Conservation (phyloP, 1,140 invertebrate genomes). For the Chymomyza costata region DNA sequence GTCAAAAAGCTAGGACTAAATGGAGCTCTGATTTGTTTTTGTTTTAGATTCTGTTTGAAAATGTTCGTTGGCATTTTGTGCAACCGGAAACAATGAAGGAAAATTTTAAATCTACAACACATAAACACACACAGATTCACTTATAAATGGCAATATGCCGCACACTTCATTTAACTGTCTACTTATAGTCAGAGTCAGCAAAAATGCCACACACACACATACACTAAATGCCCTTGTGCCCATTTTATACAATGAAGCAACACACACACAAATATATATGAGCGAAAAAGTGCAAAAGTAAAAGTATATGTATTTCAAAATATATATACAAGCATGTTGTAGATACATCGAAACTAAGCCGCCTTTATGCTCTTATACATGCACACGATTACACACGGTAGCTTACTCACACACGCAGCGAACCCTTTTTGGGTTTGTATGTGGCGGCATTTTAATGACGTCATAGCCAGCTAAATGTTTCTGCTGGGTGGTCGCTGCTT, state of each 20-base stretch:
- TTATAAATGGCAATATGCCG: too few relatives aligned
- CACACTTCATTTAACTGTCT: slow-evolving; percentile 34
- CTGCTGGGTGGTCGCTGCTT: slow-evolving; percentile 15
- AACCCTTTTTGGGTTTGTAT: slow-evolving; percentile 2
- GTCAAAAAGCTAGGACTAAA: too few relatives aligned
- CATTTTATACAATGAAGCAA: slow-evolving; percentile 29
- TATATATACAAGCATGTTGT: too few relatives aligned
- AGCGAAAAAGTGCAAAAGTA: slow-evolving; percentile 34
- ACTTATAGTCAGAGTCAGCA: slow-evolving; percentile 26
- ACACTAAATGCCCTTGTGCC: slow-evolving; percentile 58
- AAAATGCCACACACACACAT: slow-evolving; percentile 43
- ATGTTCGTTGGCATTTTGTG: too few relatives aligned
- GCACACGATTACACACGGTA: slow-evolving; percentile 3
- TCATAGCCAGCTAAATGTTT: slow-evolving; percentile 38
- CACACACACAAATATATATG: slow-evolving; percentile 4
- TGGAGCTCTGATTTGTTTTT: too few relatives aligned
- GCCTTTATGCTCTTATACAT: slow-evolving; percentile 20
- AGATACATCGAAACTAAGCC: slow-evolving; percentile 44
- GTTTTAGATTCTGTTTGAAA: too few relatives aligned
- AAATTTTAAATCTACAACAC: too few relatives aligned
- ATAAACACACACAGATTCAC: too few relatives aligned
- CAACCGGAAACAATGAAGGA: too few relatives aligned
- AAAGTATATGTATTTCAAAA: slow-evolving; percentile 42
- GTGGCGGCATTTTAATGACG: slow-evolving; percentile 50
- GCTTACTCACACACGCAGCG: neutral